Base-by-base conservation (phyloP, 2,113 vertebrate genomes). In the Castor canadensis region DNA sequence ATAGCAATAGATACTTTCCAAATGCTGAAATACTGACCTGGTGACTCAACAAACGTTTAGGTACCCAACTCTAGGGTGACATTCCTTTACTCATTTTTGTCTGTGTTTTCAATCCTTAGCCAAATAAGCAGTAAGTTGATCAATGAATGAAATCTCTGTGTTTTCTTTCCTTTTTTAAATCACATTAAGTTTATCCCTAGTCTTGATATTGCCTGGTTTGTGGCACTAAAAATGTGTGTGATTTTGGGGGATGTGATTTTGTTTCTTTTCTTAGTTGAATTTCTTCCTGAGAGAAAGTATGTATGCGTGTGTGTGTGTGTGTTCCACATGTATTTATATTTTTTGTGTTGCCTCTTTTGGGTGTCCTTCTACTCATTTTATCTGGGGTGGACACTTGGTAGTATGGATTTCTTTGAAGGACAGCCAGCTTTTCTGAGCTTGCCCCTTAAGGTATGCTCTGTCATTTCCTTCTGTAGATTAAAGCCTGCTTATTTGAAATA, bases 401-500 rank as follows among this genome's bases (percentile, higher is more conserved):
- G 13, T 26, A 60, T 60, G 15, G 32, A 40, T 92, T 87, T 94
- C 69, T 96, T n/a, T 95, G 85, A 95, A 38, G 77, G 66, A 47
- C 20, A 93, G 71, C 88, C 73, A 71, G 54, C 15, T 88, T 85
- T 84, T 40, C 66, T 58, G 60, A 95, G 94, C 87, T 87, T 79
- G 43, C 67, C 93, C 76, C 91, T 96, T 87, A 92, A 87, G 94
- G 62, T 94, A 56, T 0, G 12, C 40, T 26, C 43, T 93, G 66
- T 49, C 35, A 89, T 89, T 93, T 97, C 62, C 66, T 95, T 88
- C 3, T 93, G 79, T 40, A 93, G 89, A 96, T 97, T 96, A 91
- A 96, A 96, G 49, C 62, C n/a, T 80, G 76, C 88, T 88, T 92
- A 73, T 93, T 86, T 94, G 82, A 96, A 97, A 80, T 95, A 75